Base-by-base conservation (phyloP, 2,797 vertebrate species). In the Etheostoma perlongum region DNA sequence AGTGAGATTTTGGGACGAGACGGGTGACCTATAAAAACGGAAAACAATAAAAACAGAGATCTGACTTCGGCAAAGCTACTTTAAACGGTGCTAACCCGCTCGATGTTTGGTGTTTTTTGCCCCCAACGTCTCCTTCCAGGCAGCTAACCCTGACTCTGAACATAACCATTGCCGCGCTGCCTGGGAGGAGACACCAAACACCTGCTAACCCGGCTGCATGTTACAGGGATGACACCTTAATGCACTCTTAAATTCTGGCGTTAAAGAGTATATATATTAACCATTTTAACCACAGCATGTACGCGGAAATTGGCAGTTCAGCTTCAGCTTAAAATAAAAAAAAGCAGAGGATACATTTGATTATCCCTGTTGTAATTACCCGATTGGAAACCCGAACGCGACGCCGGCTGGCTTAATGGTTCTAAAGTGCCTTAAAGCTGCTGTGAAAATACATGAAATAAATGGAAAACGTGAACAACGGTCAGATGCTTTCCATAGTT, bases 21-120 rank as follows among this genome's bases (percentile, higher is more conserved):
- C 25, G 74, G 15, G 60, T 57, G 30, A 15, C 61, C 73, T 52
- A 40, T 76, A 67, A 74, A 72, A 25, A 30, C 1, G 46, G 68
- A 60, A 36, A 14, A 40, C 3, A 6, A 30, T 30, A 30, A 58
- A 63, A 78, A 74, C 7, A 4, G 19, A 82, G 61, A 60, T 27
- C 18, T 19, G 16, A 33, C 5, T 58, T 54, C 64, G 77, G 63
- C 44, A 64, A 77, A 85, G 81, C 75, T 76, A 72, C 81, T 71
- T 78, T 33, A 68, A 80, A 79, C 63, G 42, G 13, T 15, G 42
- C 42, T 44, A 40, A 40, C 40, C 8, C 10, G 30, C 27, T 30
- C 30, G 30, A 27, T 27, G 21, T 23, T 23, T 23, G 27, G 30
- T 30, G 30, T 30, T 30, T 30, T 30, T 30, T 30, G 5, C 30